Evolutionary conservation across 1,140 invertebrate species (phyloP).

Genomic region (Caerostris darwini): DNA sequence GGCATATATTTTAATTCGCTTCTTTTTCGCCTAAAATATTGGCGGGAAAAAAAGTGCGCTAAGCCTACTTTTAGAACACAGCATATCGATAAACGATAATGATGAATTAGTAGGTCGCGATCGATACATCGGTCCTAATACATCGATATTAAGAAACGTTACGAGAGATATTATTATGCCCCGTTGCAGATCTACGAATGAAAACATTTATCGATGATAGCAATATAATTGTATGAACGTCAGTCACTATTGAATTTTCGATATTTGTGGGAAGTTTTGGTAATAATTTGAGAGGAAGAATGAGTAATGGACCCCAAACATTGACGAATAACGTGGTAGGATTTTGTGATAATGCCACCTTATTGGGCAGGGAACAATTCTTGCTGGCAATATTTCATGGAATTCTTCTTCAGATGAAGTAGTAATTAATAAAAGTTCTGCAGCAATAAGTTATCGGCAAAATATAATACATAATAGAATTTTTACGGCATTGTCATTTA

Average conservation of each 20-base stretch:
- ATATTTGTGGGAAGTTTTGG: slow-evolving; percentile 57
- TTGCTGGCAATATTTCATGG: not conserved
- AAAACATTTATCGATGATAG: slow-evolving; percentile 74
- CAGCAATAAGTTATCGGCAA: slow-evolving; percentile 9
- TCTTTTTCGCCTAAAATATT: slow-evolving; percentile 14
- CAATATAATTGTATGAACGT: slow-evolving; percentile 73
- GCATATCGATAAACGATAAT: slow-evolving; percentile 75
- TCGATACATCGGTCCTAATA: slow-evolving; percentile 66
- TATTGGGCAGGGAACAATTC: slow-evolving; percentile 25
- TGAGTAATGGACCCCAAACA: slow-evolving; percentile 58
- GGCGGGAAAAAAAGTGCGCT: slow-evolving; percentile 21
- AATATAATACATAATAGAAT: too few species aligned
- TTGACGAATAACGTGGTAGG: not conserved
- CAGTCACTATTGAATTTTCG: slow-evolving; percentile 69
- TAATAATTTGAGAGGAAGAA: slow-evolving; percentile 56
- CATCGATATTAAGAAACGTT: slow-evolving; percentile 68
- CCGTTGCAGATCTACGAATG: slow-evolving; percentile 54
- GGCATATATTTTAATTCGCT: slow-evolving; percentile 73
- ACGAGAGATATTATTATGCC: slow-evolving; percentile 63
- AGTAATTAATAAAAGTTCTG: not conserved
- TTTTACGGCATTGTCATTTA: too few species aligned
- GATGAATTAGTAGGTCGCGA: slow-evolving; percentile 74
- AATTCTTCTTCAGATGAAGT: not conserved
- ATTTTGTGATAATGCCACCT: not conserved
- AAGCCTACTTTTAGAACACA: slow-evolving; percentile 68